Conservation (phyloP, 2,113 vertebrate genomes). For the Tetrax tetrax region DNA sequence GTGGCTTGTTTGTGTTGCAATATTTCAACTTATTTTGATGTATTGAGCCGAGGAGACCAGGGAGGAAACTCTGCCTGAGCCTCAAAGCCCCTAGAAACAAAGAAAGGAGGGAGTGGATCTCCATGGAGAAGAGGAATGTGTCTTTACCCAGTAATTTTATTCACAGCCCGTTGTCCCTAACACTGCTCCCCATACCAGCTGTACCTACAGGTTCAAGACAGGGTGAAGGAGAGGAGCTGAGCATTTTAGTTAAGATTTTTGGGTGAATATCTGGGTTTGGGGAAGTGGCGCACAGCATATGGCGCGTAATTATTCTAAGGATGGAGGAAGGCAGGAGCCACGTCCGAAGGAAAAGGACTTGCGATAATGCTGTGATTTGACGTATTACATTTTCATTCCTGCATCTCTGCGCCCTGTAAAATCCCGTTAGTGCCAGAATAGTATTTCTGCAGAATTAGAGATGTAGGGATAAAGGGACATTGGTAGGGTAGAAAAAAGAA, state of each 20-base stretch:
- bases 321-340: neutral
- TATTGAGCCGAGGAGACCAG: neutral
- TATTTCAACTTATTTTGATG: neutral
- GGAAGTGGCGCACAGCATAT: accelerated
- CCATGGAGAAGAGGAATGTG: neutral
- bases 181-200: neutral
- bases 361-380: neutral
- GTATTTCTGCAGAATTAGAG: neutral
- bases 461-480: neutral
- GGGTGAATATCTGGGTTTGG: neutral
- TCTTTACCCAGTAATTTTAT: neutral
- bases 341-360: neutral
- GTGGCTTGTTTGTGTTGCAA: neutral
- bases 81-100: neutral
- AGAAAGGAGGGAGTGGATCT: neutral
- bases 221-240: neutral
- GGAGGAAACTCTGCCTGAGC: neutral
- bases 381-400: neutral
- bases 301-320: accelerated
- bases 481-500: neutral
- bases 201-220: neutral
- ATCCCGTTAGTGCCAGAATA: constrained; percentile 19
- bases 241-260: neutral
- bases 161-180: neutral
- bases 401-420: neutral